These are phyloP conservation scores for Gnatocerus cornutus DNA, from an alignment of 2,888 invertebrate genomes.

Conservation along the genomic window DNA sequence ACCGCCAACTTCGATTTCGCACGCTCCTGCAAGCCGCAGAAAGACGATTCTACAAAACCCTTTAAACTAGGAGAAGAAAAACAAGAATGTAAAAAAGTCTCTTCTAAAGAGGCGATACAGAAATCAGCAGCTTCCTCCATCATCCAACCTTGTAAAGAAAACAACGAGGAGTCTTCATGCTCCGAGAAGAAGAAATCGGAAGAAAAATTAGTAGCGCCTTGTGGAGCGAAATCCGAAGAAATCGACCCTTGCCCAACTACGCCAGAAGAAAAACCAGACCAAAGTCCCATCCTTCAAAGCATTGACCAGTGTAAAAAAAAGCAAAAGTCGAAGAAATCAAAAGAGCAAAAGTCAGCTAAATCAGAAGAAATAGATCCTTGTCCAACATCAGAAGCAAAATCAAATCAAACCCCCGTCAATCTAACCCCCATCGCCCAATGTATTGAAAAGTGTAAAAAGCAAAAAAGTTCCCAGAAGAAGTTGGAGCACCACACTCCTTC, in stretches of 20 bases:
- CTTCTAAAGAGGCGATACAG: slow-evolving; percentile 1
- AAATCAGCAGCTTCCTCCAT: too few relatives aligned
- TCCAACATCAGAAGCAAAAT: too few relatives aligned
- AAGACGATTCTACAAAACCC: slow-evolving; percentile 7
- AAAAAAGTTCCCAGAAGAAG: too few relatives aligned
- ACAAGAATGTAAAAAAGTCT: slow-evolving; percentile 12
- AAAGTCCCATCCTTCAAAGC: not conserved
- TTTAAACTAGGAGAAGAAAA: slow-evolving; percentile 6
- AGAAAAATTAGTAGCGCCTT: too few relatives aligned
- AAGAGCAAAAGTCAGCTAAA: slow-evolving; percentile 4
- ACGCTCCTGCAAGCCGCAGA: slow-evolving; percentile 3
- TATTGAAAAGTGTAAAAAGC: too few relatives aligned
- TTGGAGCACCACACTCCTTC: too few relatives aligned
- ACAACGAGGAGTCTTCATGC: not conserved
- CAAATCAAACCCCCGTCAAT: too few relatives aligned
- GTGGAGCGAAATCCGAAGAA: not conserved
- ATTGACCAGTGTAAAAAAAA: too few relatives aligned
- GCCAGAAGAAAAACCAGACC: not conserved
- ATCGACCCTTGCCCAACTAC: not conserved
- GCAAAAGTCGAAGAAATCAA: too few relatives aligned
- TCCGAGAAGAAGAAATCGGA: not conserved
- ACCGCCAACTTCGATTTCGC: slow-evolving; percentile 23
- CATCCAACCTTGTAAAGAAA: not conserved
- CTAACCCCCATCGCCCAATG: too few relatives aligned
- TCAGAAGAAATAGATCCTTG: too few relatives aligned